phyloP scores from a whole-genome alignment of 2,888 invertebrate species.

The Synanthedon formicaeformis region DNA sequence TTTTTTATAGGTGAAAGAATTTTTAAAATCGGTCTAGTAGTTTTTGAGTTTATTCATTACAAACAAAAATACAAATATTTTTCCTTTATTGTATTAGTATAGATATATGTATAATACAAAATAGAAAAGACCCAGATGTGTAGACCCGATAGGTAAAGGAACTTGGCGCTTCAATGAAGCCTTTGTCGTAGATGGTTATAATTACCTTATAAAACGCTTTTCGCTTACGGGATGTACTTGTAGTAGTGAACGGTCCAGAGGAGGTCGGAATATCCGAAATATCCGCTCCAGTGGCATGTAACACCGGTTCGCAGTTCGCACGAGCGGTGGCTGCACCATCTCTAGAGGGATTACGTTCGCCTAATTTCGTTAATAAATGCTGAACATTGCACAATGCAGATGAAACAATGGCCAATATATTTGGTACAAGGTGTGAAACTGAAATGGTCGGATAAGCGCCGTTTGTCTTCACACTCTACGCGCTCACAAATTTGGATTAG shows the following conservation, averaged over 20 bases:
- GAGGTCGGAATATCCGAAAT: neutral
- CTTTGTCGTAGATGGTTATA: too few relatives aligned
- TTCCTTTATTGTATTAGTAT: too few relatives aligned
- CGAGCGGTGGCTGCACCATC: neutral
- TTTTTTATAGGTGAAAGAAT: too few relatives aligned
- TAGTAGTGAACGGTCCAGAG: neutral
- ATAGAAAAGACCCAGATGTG: too few relatives aligned
- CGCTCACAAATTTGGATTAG: too few relatives aligned
- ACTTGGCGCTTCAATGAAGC: too few relatives aligned
- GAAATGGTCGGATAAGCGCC: neutral
- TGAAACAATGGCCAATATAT: neutral
- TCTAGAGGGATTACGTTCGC: neutral
- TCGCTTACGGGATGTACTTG: neutral
- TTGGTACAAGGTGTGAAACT: neutral
- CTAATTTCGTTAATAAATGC: neutral
- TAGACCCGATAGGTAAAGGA: too few relatives aligned
- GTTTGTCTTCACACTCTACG: too few relatives aligned
- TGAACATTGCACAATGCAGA: neutral
- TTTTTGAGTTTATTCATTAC: too few relatives aligned
- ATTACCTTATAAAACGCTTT: neutral
- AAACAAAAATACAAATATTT: too few relatives aligned
- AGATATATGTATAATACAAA: too few relatives aligned
- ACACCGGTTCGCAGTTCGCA: neutral
- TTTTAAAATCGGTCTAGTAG: too few relatives aligned
- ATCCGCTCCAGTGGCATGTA: neutral